Conservation (phyloP, 1,140 invertebrate species). For the Neuroterus valhalla region DNA sequence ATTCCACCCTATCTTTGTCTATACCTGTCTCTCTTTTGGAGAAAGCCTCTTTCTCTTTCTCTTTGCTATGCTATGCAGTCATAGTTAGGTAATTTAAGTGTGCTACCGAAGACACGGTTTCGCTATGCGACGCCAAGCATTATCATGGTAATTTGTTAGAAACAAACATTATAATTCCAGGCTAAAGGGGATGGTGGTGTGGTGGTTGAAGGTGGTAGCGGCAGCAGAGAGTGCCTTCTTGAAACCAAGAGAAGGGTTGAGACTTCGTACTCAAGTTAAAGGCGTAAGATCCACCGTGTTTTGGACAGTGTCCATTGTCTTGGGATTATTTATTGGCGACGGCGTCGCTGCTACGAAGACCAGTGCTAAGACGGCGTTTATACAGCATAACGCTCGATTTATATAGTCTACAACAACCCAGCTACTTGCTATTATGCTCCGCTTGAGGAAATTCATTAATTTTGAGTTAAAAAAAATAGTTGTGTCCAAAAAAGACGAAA, state of each 20-base stretch:
- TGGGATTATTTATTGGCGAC: slow-evolving; percentile 72
- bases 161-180: slow-evolving; percentile 75
- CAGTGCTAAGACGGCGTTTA: slow-evolving; percentile 59
- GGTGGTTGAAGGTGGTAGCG: slow-evolving; percentile 29
- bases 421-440: slow-evolving; percentile 38
- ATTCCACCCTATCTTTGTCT: neutral
- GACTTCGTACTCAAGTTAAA: slow-evolving; percentile 69
- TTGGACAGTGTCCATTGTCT: slow-evolving; percentile 76
- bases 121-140: slow-evolving; percentile 64
- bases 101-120: slow-evolving; percentile 69
- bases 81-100: slow-evolving; percentile 69
- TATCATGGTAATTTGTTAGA: slow-evolving; percentile 77
- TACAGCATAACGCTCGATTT: slow-evolving; percentile 53
- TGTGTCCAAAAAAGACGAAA: too few species aligned
- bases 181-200: slow-evolving; percentile 47
- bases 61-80: slow-evolving; percentile 29
- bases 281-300: slow-evolving; percentile 74
- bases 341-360: slow-evolving; percentile 54
- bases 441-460: slow-evolving; percentile 10
- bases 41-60: too few species aligned
- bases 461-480: neutral
- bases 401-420: slow-evolving; percentile 50
- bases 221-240: slow-evolving; percentile 27
- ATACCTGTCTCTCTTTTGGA: slow-evolving; percentile 14
- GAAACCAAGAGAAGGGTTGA: slow-evolving; percentile 62